These are phyloP conservation scores for Perithous albicinctus DNA, from an alignment of 2,888 invertebrate genomes.

Conservation along the genomic window DNA sequence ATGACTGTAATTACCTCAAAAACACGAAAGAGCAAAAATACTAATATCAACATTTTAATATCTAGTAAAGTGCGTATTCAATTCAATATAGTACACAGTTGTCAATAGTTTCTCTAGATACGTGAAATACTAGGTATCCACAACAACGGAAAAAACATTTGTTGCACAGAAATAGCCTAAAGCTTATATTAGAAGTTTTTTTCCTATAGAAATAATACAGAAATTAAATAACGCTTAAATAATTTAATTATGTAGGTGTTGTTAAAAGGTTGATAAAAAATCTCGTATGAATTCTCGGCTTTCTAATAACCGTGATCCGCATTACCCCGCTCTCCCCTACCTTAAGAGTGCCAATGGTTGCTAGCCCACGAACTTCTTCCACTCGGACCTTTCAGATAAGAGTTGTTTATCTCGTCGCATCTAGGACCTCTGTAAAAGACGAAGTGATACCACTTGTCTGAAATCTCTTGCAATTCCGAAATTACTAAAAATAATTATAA, in stretches of 20 bases:
- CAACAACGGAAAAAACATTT: background rate
- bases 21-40: background rate
- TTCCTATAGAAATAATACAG: background rate
- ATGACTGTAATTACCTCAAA: background rate
- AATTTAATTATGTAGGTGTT: background rate
- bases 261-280: background rate
- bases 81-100: background rate
- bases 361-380: constrained; percentile 2
- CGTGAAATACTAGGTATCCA: background rate
- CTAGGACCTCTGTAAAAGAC: constrained; percentile 32
- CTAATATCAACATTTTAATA: background rate
- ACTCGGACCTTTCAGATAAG: constrained; percentile 27
- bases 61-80: background rate
- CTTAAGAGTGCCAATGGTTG: constrained; percentile 16
- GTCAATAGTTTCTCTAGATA: background rate
- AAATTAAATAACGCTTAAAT: background rate
- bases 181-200: background rate
- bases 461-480: constrained; percentile 1
- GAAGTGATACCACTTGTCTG: constrained; percentile 34
- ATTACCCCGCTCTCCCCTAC: constrained; percentile 16
- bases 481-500: background rate
- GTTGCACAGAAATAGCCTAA: background rate
- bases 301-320: background rate
- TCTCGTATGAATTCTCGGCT: background rate
- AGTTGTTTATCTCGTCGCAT: constrained; percentile 24